Evolutionary conservation across 2,113 vertebrate genomes (phyloP), one percentile per base, ranked within the genome.

Genomic region (Eubucco bourcierii): DNA sequence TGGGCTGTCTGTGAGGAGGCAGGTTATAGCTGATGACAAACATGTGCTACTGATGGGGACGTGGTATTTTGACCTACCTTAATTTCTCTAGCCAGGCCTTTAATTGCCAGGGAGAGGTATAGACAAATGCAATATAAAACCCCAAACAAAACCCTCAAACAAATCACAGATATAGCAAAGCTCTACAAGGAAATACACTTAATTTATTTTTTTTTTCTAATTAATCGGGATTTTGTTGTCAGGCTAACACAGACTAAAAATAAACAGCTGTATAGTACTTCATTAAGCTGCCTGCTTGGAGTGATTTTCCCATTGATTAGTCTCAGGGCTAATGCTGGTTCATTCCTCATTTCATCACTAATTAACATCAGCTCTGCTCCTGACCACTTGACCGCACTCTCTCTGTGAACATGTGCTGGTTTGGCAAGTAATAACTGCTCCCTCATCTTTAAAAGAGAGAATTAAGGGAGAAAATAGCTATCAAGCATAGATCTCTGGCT

Each of bases 271-370:
- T 98, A 98, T 98, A 98, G 98, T 97, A 98, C 98, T 98, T 97
- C 98, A 98, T 98, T 99, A 98, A 97, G 97, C 95, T 97, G 97
- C 96, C 97, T 97, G 97, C 97, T 98, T 96, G 95, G 96, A 98
- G 98, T 99, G 98, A 98, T 99, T 99, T 99, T 98, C 98, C 97
- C 98, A 99, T 99, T 99, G 99, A 99, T 99, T 99, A 98, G 98
- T 98, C 98, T 98, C 98, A 96, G 97, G 97, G 98, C 98, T 99
- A 99, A 99, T 98, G 98, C 98, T 97, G 95, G 98, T 98, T 98
- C 98, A 98, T 98, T 98, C 97, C 98, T 98, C 98, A 98, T 98
- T 98, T 98, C 98, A 97, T 97, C 97, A 97, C 98, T 98, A 98
- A 99, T 98, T 98, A 98, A 97, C 98, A 98, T 98, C 97, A 97